Conservation (phyloP, 2,797 vertebrate genomes). For the Cyprinella venusta region DNA sequence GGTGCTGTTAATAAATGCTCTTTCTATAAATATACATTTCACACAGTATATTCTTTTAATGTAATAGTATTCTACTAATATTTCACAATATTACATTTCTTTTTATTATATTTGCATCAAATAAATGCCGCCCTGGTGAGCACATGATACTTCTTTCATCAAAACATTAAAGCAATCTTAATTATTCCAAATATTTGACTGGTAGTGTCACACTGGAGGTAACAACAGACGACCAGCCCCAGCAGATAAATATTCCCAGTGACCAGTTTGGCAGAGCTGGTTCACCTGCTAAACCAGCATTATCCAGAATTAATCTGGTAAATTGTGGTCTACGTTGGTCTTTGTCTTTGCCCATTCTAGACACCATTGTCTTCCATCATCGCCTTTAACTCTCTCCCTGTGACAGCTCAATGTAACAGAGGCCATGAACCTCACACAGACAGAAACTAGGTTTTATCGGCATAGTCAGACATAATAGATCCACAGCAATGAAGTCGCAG, state of each 20-base stretch:
- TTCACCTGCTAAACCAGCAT: neutral
- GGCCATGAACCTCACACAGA: constrained; percentile 32
- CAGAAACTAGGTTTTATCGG: constrained; percentile 41
- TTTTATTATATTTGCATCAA: neutral
- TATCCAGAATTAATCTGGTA: neutral
- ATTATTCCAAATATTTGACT: neutral
- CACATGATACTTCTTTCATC: neutral
- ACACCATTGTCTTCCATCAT: constrained; percentile 4
- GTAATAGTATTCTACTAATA: neutral
- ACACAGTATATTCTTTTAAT: neutral
- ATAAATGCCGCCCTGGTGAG: neutral
- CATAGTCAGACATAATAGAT: constrained; percentile 36
- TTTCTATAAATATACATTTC: no score
- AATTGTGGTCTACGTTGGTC: neutral
- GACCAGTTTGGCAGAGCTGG: neutral
- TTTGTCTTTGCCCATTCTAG: neutral
- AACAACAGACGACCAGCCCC: neutral
- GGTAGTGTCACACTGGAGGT: neutral
- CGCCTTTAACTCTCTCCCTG: neutral
- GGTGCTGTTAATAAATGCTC: no score
- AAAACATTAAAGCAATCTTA: neutral
- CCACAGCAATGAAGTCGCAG: constrained; percentile 18
- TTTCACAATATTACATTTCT: neutral
- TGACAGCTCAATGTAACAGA: constrained; percentile 43
- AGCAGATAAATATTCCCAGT: neutral